Base-by-base conservation (phyloP, 1,140 invertebrate genomes). In the Drosophila miranda region DNA sequence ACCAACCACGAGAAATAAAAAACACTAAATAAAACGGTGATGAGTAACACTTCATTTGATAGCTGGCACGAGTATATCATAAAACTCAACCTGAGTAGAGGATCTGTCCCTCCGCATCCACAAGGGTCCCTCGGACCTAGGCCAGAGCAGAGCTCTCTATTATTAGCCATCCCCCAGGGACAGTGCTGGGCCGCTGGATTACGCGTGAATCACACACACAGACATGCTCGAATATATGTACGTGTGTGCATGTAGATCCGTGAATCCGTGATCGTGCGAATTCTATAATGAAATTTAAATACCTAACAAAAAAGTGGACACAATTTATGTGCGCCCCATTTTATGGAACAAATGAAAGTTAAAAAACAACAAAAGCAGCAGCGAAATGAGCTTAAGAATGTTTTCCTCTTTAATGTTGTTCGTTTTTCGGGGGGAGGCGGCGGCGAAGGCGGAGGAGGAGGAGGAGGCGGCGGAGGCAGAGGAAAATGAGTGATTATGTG, bases 401-500 rank as follows among this genome's bases (percentile, higher is more conserved):
- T 38, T 26, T 28, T 59, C 48, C 60, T 45, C 63, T 53, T 51
- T 48, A 21, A 63, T 55, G 49, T 41, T 23, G 42, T 55, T 67
- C 48, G 55, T 41, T 11, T 45, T 55, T 7, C 7, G 7, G 7
- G 6, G 28, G 28, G 30, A 0, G 8, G 30, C 3, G 30, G 8
- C 0, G 30, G 30, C 19, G 19, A 19, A 8, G 28, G 28, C 28
- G 28, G 28, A 9, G 30, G 30, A 0, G 28, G 28, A 0, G 8
- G 30, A 0, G 2, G 30, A 0, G 8, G 30, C 8, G 28, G 8
- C 0, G 30, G 30, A 9, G 30, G 30, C 8, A 30, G 38, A 46
- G 79, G 68, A 81, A 81, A 63, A 87, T 86, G 82, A 77, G 82
- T 73, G 82, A 86, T 86, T 82, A 87, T 78, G 82, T 82, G 70